Percentiles rank a stretch among this genome's conserved stretches.
phyloP scores from a whole-genome alignment of 2,888 invertebrate species.

The Podabrus alpinus region DNA sequence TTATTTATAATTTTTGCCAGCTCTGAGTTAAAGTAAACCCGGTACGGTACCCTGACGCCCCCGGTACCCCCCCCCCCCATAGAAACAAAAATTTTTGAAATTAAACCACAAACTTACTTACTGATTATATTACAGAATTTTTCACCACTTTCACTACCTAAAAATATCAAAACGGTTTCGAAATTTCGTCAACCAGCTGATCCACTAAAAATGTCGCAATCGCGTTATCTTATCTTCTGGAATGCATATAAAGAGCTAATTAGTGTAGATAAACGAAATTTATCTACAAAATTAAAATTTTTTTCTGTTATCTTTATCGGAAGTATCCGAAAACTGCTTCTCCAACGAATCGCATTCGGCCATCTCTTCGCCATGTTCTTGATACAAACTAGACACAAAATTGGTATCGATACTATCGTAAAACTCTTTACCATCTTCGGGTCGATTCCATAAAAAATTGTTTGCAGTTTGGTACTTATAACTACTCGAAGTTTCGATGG shows the following conservation, averaged over 20 bases:
- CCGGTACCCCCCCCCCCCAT: background rate
- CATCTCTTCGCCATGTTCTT: conserved; percentile 57
- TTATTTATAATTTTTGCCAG: too few species aligned
- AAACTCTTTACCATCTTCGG: conserved; percentile 56
- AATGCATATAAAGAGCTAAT: background rate
- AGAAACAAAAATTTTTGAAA: background rate
- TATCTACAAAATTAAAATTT: conserved; percentile 1
- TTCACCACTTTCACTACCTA: background rate
- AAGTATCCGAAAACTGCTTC: conserved; percentile 45
- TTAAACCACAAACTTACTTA: background rate
- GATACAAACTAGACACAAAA: conserved; percentile 55
- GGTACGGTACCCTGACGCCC: too few species aligned
- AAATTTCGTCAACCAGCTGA: background rate
- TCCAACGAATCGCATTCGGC: conserved; percentile 65
- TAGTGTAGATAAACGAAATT: conserved; percentile 4
- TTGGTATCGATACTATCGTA: conserved; percentile 72
- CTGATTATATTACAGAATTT: background rate
- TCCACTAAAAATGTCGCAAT: background rate
- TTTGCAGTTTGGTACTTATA: conserved; percentile 55
- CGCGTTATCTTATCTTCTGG: background rate
- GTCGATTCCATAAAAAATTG: conserved; percentile 61
- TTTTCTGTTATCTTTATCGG: conserved; percentile 13
- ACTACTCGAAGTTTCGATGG: conserved; percentile 45
- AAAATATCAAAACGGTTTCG: background rate
- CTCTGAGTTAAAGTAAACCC: too few species aligned